phyloP scores from a whole-genome alignment of 1,140 invertebrate species.

The Panonychus citri region DNA sequence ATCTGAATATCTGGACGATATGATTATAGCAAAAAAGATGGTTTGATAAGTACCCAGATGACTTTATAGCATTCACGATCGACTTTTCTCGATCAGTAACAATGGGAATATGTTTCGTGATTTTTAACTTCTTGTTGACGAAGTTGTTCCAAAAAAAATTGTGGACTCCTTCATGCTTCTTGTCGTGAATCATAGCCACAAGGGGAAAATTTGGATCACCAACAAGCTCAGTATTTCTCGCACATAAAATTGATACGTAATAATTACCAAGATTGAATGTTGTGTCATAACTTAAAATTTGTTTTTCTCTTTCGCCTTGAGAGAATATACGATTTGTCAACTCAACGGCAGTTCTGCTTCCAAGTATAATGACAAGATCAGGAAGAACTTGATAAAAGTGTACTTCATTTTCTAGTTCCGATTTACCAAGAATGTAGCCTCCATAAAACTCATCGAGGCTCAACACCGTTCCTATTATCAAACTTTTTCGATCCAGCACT shows the following conservation, averaged over 20 bases:
- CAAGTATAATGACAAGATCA: background rate
- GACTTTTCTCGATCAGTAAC: background rate
- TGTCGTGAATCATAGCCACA: background rate
- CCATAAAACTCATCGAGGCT: background rate
- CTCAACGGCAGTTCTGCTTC: background rate
- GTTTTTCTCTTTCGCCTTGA: background rate
- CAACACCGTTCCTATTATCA: no score
- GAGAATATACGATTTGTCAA: background rate
- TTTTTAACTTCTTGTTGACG: background rate
- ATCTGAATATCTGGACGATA: no score
- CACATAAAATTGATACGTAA: background rate
- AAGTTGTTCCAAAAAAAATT: background rate
- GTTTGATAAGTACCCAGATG: background rate
- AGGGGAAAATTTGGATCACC: background rate
- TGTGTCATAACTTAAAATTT: background rate
- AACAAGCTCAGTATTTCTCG: background rate
- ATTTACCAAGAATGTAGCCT: background rate
- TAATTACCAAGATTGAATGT: background rate
- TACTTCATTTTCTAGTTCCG: background rate
- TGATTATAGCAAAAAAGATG: background rate
- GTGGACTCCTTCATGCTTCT: background rate
- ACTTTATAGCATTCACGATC: background rate
- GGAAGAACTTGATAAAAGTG: background rate
- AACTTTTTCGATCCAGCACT: no score
- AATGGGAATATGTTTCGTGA: background rate